phyloP scores from a whole-genome alignment of 2,888 invertebrate genomes.

The Cantharis nigra region DNA sequence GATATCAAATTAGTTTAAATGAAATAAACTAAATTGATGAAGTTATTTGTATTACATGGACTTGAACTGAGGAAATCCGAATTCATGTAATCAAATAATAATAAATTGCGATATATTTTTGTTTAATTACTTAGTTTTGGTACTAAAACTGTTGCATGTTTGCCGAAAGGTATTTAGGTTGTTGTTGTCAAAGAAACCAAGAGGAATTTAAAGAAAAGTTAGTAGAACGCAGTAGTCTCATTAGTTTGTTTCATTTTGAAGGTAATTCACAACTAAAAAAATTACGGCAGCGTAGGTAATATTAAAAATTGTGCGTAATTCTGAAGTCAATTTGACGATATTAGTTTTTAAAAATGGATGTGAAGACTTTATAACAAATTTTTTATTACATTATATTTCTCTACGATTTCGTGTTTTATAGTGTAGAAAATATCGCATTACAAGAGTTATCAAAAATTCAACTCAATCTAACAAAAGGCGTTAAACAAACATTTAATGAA shows the following conservation, averaged over 20 bases:
- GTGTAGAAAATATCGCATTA: constrained; percentile 24
- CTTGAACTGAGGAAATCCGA: no score
- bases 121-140: neutral
- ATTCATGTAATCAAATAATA: neutral
- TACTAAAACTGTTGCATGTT: neutral
- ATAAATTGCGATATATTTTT: neutral
- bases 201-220: neutral
- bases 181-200: neutral
- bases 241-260: neutral
- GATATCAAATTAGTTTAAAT: no score
- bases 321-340: neutral
- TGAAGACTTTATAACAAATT: neutral
- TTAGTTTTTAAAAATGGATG: neutral
- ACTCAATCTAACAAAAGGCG: constrained; percentile 49
- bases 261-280: neutral
- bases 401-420: constrained; percentile 24
- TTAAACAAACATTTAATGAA: constrained; percentile 46
- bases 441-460: constrained; percentile 46
- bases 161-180: neutral
- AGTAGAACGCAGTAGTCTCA: neutral
- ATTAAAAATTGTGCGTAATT: neutral
- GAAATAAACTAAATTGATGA: no score
- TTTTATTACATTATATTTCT: constrained; percentile 12
- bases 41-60: no score
- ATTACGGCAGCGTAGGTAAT: neutral